Percentiles rank a stretch among this genome's conserved stretches.
These are phyloP conservation scores for Ariopsis seemanni DNA, from an alignment of 2,113 vertebrate genomes.

Conservation along the genomic window DNA sequence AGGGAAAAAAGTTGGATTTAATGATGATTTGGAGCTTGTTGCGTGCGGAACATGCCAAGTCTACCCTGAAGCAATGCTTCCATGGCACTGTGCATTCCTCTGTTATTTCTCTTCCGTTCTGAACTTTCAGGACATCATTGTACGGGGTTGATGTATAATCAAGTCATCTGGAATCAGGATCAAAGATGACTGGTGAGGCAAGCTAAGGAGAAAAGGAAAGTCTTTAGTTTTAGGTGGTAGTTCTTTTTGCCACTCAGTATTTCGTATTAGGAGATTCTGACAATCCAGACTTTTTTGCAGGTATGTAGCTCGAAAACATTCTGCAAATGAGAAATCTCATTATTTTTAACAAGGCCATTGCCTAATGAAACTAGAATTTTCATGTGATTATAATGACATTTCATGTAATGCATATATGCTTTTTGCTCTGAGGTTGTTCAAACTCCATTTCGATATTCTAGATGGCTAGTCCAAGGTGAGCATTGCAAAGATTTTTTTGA, in stretches of 20 bases:
- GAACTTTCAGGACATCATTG: conserved; percentile 38
- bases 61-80: conserved; percentile 31
- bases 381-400: conserved; percentile 34
- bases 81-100: conserved; percentile 20
- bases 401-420: conserved; percentile 29
- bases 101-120: conserved; percentile 34
- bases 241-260: not conserved
- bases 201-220: conserved; percentile 23
- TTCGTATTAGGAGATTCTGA: not conserved
- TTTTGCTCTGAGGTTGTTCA: conserved; percentile 27
- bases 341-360: conserved; percentile 56
- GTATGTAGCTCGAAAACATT: conserved; percentile 41
- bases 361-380: conserved; percentile 40
- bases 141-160: not conserved
- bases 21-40: conserved; percentile 55
- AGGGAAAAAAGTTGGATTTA: conserved; percentile 47
- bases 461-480: not conserved
- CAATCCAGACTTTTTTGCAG: conserved; percentile 25
- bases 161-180: conserved; percentile 48
- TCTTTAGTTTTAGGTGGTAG: not conserved
- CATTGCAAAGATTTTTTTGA: no score
- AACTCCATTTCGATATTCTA: conserved; percentile 39
- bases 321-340: conserved; percentile 49
- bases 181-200: conserved; percentile 44
- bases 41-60: conserved; percentile 23